These are phyloP conservation scores for Lepidothrix coronata DNA, from an alignment of 2,113 vertebrate species.

Conservation along the genomic window DNA sequence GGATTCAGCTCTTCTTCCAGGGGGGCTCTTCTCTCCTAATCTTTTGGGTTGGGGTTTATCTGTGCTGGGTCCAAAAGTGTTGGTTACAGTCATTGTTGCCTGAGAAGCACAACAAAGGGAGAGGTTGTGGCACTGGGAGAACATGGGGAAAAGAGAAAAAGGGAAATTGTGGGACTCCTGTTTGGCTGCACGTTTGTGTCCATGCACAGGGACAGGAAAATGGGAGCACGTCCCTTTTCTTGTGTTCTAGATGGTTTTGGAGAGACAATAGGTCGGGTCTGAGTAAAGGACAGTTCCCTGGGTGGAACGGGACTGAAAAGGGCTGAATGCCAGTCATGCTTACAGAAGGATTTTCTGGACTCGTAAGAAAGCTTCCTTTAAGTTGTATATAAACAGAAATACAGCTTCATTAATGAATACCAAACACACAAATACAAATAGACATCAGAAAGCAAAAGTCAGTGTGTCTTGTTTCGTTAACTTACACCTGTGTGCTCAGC, in stretches of 20 bases:
- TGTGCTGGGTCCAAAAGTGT: background rate
- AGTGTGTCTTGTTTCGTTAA: background rate
- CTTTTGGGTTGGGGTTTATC: background rate
- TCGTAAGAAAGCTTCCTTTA: background rate
- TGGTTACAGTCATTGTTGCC: background rate
- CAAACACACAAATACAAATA: background rate
- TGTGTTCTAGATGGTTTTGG: fast-evolving
- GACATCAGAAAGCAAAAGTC: background rate
- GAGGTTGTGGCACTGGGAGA: background rate
- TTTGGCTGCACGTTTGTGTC: background rate
- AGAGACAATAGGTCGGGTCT: background rate
- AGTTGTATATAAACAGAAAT: background rate
- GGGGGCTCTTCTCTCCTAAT: background rate
- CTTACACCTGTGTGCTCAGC: background rate
- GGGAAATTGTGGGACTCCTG: no score
- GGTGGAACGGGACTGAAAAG: background rate
- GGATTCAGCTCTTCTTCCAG: background rate
- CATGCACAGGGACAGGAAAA: background rate
- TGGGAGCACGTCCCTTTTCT: fast-evolving
- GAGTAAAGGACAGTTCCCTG: background rate
- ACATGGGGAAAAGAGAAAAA: background rate
- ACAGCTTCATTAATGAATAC: background rate
- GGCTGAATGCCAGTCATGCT: background rate
- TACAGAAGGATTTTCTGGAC: background rate
- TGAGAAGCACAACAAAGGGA: background rate